A percentile compares a stretch with the other conserved stretches of the same genome.
Evolutionary conservation across 2,888 invertebrate species (phyloP).

Genomic region (Drosophila longiperda): DNA sequence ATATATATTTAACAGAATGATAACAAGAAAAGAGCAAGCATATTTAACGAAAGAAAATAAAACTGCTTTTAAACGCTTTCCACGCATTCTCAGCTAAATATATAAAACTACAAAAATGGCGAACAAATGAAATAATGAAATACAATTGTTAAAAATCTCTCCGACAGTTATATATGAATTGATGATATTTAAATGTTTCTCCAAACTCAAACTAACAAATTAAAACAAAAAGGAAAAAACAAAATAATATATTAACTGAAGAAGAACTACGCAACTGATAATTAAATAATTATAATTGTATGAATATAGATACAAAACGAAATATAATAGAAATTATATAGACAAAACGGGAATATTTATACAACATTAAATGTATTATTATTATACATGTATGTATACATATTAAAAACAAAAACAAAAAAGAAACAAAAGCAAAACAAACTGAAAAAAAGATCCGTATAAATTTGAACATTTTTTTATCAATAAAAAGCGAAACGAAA

Average conservation of each 20-base stretch:
- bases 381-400: constrained; percentile 73
- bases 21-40: constrained; percentile 4
- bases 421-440: constrained; percentile 26
- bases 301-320: constrained; percentile 62
- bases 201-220: constrained; percentile 49
- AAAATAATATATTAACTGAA: constrained; percentile 31
- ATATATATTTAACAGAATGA: constrained; percentile 26
- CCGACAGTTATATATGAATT: constrained; percentile 53
- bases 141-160: constrained; percentile 72
- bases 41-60: constrained; percentile 13
- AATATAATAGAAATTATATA: constrained; percentile 76
- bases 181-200: constrained; percentile 68
- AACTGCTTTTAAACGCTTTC: constrained; percentile 66
- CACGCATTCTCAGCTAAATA: constrained; percentile 34
- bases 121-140: constrained; percentile 42
- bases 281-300: constrained; percentile 49
- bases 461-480: constrained; percentile 80
- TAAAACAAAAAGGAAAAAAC: constrained; percentile 4
- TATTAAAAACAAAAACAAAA: constrained; percentile 48
- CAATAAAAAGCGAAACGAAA: constrained; percentile 68
- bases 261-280: constrained; percentile 66
- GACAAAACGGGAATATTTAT: constrained; percentile 74
- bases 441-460: constrained; percentile 52
- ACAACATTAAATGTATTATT: constrained; percentile 76
- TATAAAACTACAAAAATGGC: constrained; percentile 23